These are phyloP conservation scores for Actenoides lindsayi DNA, from an alignment of 2,113 vertebrate genomes.

Conservation along the genomic window DNA sequence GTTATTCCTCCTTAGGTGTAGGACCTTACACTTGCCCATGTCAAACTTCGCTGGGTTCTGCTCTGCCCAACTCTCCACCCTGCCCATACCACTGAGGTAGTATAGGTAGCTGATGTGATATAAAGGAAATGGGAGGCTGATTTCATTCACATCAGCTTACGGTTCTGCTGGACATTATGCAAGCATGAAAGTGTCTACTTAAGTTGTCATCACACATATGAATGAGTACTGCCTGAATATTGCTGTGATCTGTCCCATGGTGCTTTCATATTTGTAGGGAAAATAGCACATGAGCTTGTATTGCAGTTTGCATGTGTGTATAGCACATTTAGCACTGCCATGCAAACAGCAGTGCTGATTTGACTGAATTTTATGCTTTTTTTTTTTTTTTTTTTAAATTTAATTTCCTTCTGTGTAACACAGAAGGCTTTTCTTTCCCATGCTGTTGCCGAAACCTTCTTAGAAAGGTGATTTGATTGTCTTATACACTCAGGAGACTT, in stretches of 20 bases:
- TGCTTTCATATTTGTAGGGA: background rate
- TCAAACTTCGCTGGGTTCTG: too few relatives aligned
- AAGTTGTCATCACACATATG: fast-evolving
- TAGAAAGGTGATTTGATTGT: background rate
- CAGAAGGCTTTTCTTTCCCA: background rate
- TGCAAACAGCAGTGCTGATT: conserved; percentile 4
- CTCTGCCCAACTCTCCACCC: too few relatives aligned
- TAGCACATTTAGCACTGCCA: background rate
- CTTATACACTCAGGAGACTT: background rate
- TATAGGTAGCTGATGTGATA: background rate
- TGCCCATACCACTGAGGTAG: background rate
- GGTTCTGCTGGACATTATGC: background rate
- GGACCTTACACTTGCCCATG: too few relatives aligned
- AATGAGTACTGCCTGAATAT: background rate
- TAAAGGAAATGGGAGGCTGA: background rate
- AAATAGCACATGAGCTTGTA: background rate
- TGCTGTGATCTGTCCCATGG: background rate
- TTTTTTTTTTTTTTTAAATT: background rate
- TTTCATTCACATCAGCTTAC: background rate
- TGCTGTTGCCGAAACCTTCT: background rate
- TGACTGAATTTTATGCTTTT: background rate
- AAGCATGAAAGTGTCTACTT: background rate
- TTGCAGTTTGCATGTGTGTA: background rate
- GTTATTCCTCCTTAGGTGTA: too few relatives aligned
- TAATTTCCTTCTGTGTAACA: background rate